Evolutionary conservation across 1,140 invertebrate genomes (phyloP), one percentile per base, ranked within the genome.

Genomic region (Drosophila ercepeae): DNA sequence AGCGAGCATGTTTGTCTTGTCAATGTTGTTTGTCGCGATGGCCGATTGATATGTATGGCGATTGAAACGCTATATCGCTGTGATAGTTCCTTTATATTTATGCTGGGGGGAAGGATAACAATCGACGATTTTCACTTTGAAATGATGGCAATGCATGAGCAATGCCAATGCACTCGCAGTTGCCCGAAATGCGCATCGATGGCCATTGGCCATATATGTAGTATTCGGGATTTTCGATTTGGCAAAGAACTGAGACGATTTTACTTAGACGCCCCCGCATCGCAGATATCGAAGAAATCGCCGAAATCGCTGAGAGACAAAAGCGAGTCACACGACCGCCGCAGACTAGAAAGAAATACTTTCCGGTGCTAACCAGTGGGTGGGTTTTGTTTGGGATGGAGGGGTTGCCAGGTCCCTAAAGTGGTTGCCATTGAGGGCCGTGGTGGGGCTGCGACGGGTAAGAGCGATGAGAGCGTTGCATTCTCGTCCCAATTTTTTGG

Each of bases 41-140:
- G 79, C 86, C 79, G 79, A 84, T 79, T 84, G 78, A 86, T 84
- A 84, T 79, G 75, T 86, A 84, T 59, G 52, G 58, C 29, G 14
- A 16, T 8, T 39, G 45, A 71, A 67, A 53, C 23, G 63, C 21
- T 70, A 69, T 50, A 70, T 57, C 13, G n/a, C 41, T 16, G 18
- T n/a, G 23, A 60, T 57, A 41, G 60, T 48, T 77, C 58, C 51
- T 48, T 39, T 61, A 64, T 61, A 48, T 39, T 5, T 39, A n/a
- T 49, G 51, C 42, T 69, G 21, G 36, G 29, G 23, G 50, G 18
- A 69, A 70, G 32, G 46, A 71, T 67, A 48, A 18, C 21, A 27
- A 19, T 64, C 58, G 23, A 7, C 46, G 8, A 25, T 4, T 32
- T 27, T 16, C 39, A 16, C 39, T 16, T 25, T 23, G 57, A 61